Conservation (phyloP, 1,140 invertebrate genomes). For the Thaumatotibia leucotreta region DNA sequence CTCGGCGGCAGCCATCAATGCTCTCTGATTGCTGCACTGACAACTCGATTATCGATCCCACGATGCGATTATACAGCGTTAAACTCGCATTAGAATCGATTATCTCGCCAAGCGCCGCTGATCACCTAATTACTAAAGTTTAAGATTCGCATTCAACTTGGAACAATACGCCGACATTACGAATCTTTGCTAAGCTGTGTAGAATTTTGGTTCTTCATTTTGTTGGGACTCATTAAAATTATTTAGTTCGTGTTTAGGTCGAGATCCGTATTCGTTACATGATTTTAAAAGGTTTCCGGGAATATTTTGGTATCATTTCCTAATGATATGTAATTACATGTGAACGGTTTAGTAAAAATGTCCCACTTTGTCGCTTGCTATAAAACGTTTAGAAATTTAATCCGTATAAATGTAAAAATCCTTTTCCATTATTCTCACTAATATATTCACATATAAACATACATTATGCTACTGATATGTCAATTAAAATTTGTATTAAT, state of each 20-base stretch:
- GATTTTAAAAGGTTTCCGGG: background rate
- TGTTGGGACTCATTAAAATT: background rate
- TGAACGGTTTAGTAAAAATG: too few relatives aligned
- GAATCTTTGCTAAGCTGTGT: background rate
- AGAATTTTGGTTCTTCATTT: constrained; percentile 6
- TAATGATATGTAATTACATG: too few relatives aligned
- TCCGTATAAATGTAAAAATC: too few relatives aligned
- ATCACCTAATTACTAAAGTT: constrained; percentile 7
- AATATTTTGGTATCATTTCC: background rate
- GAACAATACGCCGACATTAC: constrained; percentile 6
- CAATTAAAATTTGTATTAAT: too few relatives aligned
- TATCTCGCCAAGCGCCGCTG: background rate
- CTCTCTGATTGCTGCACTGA: background rate
- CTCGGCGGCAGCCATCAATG: background rate
- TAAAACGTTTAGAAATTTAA: too few relatives aligned
- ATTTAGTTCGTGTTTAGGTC: background rate
- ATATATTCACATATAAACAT: too few relatives aligned
- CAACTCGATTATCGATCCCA: constrained; percentile 4
- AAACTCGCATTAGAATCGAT: constrained; percentile 11
- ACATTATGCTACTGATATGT: too few relatives aligned
- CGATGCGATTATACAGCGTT: constrained; percentile 6
- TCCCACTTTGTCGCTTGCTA: too few relatives aligned
- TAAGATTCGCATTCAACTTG: background rate
- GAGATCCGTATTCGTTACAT: background rate
- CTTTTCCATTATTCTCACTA: too few relatives aligned